phyloP scores from a whole-genome alignment of 2,113 vertebrate genomes.

The Coryphaenoides rupestris region DNA sequence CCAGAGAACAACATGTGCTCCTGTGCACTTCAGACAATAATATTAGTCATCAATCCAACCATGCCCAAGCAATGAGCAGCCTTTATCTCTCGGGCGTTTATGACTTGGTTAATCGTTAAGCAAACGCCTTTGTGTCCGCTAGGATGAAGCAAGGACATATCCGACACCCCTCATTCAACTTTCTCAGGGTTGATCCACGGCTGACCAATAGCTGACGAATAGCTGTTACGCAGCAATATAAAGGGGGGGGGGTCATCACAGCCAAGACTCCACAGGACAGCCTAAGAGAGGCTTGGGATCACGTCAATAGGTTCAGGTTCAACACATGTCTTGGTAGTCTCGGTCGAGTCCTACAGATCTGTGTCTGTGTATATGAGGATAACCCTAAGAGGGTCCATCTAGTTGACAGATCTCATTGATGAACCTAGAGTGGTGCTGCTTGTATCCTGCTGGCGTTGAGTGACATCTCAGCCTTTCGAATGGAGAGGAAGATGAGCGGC shows the following conservation, averaged over 20 bases:
- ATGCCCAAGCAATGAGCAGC: constrained; percentile 41
- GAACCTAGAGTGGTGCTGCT: constrained; percentile 34
- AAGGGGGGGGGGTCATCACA: constrained; percentile 42
- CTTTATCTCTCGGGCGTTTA: constrained; percentile 73
- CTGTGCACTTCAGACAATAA: constrained; percentile 54
- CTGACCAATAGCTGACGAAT: constrained; percentile 63
- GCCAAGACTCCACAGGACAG: constrained; percentile 21
- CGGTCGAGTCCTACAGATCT: too few species aligned
- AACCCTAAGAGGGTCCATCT: constrained; percentile 7
- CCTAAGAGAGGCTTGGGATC: constrained; percentile 5
- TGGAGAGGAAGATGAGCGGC: constrained; percentile 56
- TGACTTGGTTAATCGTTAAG: constrained; percentile 76
- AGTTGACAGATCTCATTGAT: constrained; percentile 19
- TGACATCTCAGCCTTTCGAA: constrained; percentile 32
- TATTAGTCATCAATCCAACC: constrained; percentile 70
- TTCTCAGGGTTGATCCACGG: constrained; percentile 58
- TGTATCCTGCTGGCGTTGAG: constrained; percentile 32
- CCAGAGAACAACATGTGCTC: constrained; percentile 55
- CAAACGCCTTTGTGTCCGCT: constrained; percentile 65
- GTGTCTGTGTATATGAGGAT: constrained; percentile 4
- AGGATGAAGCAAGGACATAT: constrained; percentile 70
- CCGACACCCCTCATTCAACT: constrained; percentile 52
- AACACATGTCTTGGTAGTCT: too few species aligned
- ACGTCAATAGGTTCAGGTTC: too few species aligned
- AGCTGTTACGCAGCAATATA: constrained; percentile 56